Conservation (phyloP, 2,113 vertebrate species). For the Oreochromis niloticus region DNA sequence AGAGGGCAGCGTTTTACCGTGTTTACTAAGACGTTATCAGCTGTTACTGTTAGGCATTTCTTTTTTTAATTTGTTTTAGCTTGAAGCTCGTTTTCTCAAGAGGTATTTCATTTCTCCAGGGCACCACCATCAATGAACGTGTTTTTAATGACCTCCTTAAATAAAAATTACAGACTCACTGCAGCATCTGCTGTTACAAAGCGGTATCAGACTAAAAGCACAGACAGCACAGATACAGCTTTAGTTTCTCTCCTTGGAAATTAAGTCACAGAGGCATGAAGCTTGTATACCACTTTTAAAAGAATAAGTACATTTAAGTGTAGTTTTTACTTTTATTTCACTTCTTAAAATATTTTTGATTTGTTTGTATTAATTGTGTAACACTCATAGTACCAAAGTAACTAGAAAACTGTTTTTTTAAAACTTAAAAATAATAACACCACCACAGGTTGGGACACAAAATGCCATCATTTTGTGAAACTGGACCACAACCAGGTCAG, state of each 20-base stretch:
- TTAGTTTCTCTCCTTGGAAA: no score
- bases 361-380: not conserved
- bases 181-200: not conserved
- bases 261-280: not conserved
- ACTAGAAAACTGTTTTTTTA: rapidly evolving
- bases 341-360: not conserved
- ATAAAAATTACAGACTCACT: not conserved
- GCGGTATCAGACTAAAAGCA: not conserved
- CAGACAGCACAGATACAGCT: not conserved
- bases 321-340: not conserved
- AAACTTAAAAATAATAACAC: not conserved
- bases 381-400: not conserved
- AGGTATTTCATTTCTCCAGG: not conserved
- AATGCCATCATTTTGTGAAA: not conserved
- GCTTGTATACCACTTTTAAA: not conserved
- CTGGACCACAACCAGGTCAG: rapidly evolving
- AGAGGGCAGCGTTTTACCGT: not conserved
- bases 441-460: not conserved
- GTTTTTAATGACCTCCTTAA: not conserved
- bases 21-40: not conserved
- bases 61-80: not conserved
- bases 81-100: not conserved
- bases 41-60: not conserved
- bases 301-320: not conserved
- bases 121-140: not conserved